phyloP scores from a whole-genome alignment of 1,140 invertebrate species.

The Drosophila ogumai region DNA sequence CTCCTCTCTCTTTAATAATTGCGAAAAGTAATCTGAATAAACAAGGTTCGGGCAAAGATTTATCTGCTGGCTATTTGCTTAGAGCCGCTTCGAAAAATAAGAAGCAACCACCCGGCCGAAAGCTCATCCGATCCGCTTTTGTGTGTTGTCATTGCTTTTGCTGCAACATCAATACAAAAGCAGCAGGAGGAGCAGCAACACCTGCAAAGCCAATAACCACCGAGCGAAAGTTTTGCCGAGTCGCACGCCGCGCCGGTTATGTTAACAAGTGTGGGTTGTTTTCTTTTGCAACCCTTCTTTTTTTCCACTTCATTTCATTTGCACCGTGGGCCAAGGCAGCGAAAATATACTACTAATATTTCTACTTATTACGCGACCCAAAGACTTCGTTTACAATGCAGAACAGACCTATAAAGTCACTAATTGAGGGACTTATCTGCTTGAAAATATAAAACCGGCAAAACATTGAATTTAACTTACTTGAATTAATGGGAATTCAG shows the following conservation, averaged over 20 bases:
- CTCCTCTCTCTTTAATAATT: slow-evolving; percentile 55
- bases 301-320: not conserved
- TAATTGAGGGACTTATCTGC: not conserved
- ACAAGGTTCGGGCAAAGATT: slow-evolving; percentile 42
- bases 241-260: slow-evolving; percentile 43
- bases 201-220: slow-evolving; percentile 7
- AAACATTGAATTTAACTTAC: not conserved
- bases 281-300: slow-evolving; percentile 6
- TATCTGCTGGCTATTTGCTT: slow-evolving; percentile 24
- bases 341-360: slow-evolving; percentile 5
- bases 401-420: not conserved
- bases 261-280: slow-evolving; percentile 63
- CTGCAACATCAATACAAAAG: slow-evolving; percentile 14
- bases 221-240: slow-evolving; percentile 63
- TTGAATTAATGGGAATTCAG: no score
- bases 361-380: not conserved
- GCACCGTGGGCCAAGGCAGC: slow-evolving; percentile 54
- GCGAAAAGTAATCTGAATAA: slow-evolving; percentile 52
- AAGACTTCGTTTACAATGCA: not conserved
- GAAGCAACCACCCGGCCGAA: slow-evolving; percentile 17
- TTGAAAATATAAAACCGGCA: no score
- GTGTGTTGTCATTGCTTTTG: not conserved
- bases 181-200: slow-evolving; percentile 22
- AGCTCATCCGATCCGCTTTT: slow-evolving; percentile 1
- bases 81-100: slow-evolving; percentile 41